Conservation (phyloP, 1,140 invertebrate species). For the Drosophila auraria region DNA sequence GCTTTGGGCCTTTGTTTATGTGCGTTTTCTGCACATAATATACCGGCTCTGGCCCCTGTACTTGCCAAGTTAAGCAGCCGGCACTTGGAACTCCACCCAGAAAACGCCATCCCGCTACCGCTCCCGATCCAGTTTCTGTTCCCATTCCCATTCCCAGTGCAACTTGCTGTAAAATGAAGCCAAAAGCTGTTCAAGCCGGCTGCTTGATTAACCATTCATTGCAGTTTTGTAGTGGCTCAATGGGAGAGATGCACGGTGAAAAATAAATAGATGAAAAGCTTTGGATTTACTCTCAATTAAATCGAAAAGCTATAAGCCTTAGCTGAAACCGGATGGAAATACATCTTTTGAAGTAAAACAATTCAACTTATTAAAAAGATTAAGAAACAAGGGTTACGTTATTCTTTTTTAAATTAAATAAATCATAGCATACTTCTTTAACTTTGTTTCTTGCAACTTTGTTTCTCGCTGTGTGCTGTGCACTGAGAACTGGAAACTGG, state of each 20-base stretch:
- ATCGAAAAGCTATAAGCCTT: not conserved
- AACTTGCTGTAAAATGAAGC: conserved; percentile 72
- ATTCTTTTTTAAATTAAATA: not conserved
- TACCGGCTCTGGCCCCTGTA: conserved; percentile 25
- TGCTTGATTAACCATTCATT: conserved; percentile 83
- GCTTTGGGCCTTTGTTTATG: conserved; percentile 63
- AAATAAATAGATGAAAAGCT: not conserved
- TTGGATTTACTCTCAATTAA: not conserved
- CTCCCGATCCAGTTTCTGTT: not conserved
- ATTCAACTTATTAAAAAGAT: not conserved
- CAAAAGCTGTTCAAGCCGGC: conserved; percentile 77
- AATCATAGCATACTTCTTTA: not conserved
- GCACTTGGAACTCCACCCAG: conserved; percentile 29
- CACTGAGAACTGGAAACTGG: conserved; percentile 45
- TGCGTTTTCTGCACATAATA: conserved; percentile 71
- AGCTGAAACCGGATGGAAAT: not conserved
- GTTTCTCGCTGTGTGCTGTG: not conserved
- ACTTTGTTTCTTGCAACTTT: too few relatives aligned
- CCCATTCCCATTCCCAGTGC: conserved; percentile 51
- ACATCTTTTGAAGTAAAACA: not conserved
- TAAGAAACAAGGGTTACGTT: not conserved
- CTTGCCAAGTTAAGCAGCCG: conserved; percentile 40
- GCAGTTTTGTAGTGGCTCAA: conserved; percentile 79
- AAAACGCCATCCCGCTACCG: not conserved
- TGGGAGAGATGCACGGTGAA: conserved; percentile 32